Base-by-base conservation (phyloP, 2,888 invertebrate genomes). In the Mamestra brassicae region DNA sequence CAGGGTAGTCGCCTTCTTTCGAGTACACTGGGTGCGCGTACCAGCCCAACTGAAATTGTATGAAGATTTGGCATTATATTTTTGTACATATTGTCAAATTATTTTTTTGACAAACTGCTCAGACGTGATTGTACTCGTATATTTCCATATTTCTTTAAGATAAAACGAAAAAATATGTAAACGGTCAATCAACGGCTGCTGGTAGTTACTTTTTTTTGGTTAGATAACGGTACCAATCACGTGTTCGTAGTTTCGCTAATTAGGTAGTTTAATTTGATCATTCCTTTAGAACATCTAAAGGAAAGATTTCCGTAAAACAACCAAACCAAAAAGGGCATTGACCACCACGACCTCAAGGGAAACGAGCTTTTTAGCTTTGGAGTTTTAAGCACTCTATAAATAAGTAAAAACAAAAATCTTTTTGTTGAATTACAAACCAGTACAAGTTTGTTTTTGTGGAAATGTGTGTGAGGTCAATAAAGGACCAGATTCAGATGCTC, bases 21-120 rank as follows among this genome's bases (percentile, higher is more conserved):
- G 96, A 95, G 86, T 95, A 97, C 3, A 97, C 94, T 2, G 97
- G 97, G 84, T 97, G 95, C 7, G 97, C 97, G 84, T 96, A 97
- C 96, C 97, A 97, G 34, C 97, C 97, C 73, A 96, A 76, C 96
- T 96, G 90, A 36, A 91, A 93, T 50, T 58, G 42, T 67, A 64
- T 64, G 10, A 64, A 45, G 7, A 57, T 60, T 47, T 55, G 52
- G 4, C 15, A 62, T 62, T n/a, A 62, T 15, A 47, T 10, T 65
- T 65, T 47, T 55, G 26, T 34, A 34, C 13, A 26, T 8, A 6
- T 26, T 26, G 3, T 11, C 26, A 11, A 55, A 55, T 55, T 38
- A 55, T 4, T 11, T 55, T 26, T 55, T 4, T n/a, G 55, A n/a
- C 10, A 26, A 55, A 55, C 10, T 55, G 10, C 26, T n/a, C 55